These are phyloP conservation scores for Enteromius mattozi DNA, from an alignment of 2,797 vertebrate genomes.

Conservation along the genomic window DNA sequence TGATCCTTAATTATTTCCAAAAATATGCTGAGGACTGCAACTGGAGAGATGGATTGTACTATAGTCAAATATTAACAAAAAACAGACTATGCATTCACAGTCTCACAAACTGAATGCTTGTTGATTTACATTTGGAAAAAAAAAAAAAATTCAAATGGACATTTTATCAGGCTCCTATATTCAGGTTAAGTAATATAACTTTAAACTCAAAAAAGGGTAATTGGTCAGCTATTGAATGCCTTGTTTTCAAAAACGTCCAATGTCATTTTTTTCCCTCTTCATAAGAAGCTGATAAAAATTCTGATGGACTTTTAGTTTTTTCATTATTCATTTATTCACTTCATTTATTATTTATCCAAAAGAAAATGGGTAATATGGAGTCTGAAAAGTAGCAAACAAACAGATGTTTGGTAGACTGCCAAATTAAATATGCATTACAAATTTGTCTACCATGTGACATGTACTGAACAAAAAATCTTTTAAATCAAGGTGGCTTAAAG, in stretches of 20 bases:
- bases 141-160: neutral
- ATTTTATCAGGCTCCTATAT: neutral
- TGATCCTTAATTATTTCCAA: too few relatives aligned
- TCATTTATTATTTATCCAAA: too few relatives aligned
- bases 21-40: neutral
- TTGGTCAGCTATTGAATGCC: neutral
- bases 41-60: neutral
- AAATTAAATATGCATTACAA: neutral
- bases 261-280: too few relatives aligned
- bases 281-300: neutral
- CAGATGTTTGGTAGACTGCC: neutral
- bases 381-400: neutral
- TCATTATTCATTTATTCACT: conserved; percentile 7
- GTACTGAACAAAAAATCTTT: neutral
- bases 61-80: neutral
- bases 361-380: neutral
- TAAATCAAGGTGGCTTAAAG: neutral
- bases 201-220: neutral
- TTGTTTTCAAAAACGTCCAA: neutral
- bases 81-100: neutral
- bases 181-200: neutral
- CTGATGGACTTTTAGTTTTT: neutral
- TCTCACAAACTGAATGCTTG: neutral
- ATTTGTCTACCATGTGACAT: neutral
- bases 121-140: too few relatives aligned